These are phyloP conservation scores for Drosophila bunnanda DNA, from an alignment of 2,888 invertebrate species.

Conservation along the genomic window DNA sequence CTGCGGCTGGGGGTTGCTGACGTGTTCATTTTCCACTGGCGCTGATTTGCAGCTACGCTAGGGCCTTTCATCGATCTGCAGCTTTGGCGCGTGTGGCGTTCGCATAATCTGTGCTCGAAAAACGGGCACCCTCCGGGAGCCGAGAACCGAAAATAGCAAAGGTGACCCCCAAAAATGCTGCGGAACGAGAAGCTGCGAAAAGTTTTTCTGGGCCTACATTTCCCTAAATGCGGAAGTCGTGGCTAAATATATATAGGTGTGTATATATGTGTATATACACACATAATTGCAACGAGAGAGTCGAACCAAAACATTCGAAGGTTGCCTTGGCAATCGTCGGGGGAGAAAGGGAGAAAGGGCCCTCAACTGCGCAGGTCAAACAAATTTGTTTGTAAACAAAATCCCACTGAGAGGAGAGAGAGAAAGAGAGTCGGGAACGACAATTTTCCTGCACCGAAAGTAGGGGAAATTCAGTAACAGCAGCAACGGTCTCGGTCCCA, in stretches of 20 bases:
- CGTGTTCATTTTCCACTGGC: constrained; percentile 59
- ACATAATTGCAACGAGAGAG: constrained; percentile 60
- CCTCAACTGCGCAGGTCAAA: constrained; percentile 73
- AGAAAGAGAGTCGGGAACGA: constrained; percentile 2
- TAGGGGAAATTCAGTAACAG: constrained; percentile 43
- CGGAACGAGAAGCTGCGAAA: constrained; percentile 50
- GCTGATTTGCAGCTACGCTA: constrained; percentile 40
- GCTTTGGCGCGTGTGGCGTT: constrained; percentile 16
- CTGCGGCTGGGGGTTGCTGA: constrained; percentile 49
- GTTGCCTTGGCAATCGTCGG: constrained; percentile 45
- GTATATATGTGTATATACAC: constrained; percentile 11
- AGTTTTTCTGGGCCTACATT: constrained; percentile 35
- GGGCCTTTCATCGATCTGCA: constrained; percentile 47
- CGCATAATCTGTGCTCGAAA: constrained; percentile 5
- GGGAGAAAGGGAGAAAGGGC: constrained; percentile 17
- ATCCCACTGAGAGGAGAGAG: constrained; percentile 30
- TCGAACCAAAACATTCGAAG: constrained; percentile 46
- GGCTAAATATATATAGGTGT: constrained; percentile 31
- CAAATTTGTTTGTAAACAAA: constrained; percentile 75
- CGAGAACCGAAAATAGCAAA: constrained; percentile 58
- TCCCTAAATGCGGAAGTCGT: constrained; percentile 65
- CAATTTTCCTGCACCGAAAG: constrained; percentile 33
- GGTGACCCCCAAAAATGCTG: constrained; percentile 65
- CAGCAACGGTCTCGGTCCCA: constrained; percentile 12
- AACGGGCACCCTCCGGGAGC: constrained; percentile 17